A percentile compares a stretch with the other conserved stretches of the same genome.
phyloP scores from a whole-genome alignment of 92 coral and sea anemone species.

The Actinostola sp. region DNA sequence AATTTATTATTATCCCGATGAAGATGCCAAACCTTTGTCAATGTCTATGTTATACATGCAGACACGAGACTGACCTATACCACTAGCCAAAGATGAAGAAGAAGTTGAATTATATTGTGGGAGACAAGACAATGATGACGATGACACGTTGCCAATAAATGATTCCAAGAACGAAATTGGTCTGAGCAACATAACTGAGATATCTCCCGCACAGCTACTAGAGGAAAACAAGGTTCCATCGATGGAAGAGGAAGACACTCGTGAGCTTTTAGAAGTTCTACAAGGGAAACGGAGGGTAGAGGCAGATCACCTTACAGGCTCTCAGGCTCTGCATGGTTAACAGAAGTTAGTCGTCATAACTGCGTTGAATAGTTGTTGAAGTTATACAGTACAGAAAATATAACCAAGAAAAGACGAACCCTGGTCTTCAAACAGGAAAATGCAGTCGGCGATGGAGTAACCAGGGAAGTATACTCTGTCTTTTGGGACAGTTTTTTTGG shows the following conservation, averaged over 20 bases:
- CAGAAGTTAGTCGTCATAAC: constrained; percentile 24
- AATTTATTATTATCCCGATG: constrained; percentile 47
- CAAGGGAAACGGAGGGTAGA: too few species aligned
- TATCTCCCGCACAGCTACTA: constrained; percentile 27
- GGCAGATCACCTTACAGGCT: too few species aligned
- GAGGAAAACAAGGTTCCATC: constrained; percentile 16
- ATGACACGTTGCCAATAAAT: too few species aligned
- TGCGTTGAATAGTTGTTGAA: constrained; percentile 23
- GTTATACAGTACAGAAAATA: too few species aligned
- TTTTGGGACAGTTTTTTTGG: too few species aligned
- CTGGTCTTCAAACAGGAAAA: constrained; percentile 48
- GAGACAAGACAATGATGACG: not conserved
- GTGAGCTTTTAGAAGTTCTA: constrained; percentile 17
- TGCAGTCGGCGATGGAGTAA: constrained; percentile 59
- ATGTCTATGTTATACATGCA: constrained; percentile 30
- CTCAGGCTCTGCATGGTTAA: too few species aligned
- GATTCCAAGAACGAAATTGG: not conserved
- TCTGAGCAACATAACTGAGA: not conserved
- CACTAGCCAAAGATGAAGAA: constrained; percentile 15
- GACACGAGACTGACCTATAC: constrained; percentile 7
- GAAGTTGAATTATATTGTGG: constrained; percentile 27
- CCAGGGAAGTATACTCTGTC: constrained; percentile 58
- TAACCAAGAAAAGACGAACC: too few species aligned
- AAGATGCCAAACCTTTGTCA: constrained; percentile 16
- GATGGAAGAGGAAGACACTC: constrained; percentile 12